Percentiles rank a stretch among this genome's conserved stretches.
Conservation (phyloP, 2,797 vertebrate genomes). For the Sebastes hopkinsi region DNA sequence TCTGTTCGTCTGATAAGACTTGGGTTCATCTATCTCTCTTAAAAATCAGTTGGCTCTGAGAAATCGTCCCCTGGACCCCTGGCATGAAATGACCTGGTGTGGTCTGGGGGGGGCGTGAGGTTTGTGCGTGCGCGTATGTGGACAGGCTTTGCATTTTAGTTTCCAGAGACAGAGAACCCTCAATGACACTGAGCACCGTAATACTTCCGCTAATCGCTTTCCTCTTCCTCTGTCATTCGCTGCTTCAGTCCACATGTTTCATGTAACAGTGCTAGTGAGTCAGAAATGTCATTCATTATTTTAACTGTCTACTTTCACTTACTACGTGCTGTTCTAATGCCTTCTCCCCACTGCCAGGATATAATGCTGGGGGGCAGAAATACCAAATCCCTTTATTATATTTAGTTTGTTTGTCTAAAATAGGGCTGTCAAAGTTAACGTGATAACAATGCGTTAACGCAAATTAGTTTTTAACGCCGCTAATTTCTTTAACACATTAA, state of each 20-base stretch:
- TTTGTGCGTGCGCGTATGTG: not conserved
- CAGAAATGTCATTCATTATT: not conserved
- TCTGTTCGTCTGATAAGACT: slow-evolving; percentile 45
- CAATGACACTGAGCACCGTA: not conserved
- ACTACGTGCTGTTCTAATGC: not conserved
- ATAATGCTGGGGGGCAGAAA: not conserved
- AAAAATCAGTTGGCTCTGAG: slow-evolving; percentile 37
- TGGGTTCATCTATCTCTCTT: slow-evolving; percentile 50
- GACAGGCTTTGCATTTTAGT: not conserved
- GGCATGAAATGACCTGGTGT: not conserved
- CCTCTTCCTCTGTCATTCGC: too few relatives aligned
- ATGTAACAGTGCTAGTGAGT: not conserved
- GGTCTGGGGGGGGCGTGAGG: not conserved
- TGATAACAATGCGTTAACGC: too few relatives aligned
- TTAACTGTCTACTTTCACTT: not conserved
- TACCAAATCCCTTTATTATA: not conserved
- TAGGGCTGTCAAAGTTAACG: too few relatives aligned
- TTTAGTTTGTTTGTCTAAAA: not conserved
- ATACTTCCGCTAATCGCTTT: too few relatives aligned
- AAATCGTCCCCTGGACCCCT: not conserved
- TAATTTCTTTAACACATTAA: too few relatives aligned
- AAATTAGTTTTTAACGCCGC: too few relatives aligned
- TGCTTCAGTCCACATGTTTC: too few relatives aligned
- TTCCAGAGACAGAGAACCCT: not conserved
- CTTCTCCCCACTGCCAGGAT: not conserved